Conservation (phyloP, 2,888 invertebrate species). For the Helicoverpa assulta region DNA sequence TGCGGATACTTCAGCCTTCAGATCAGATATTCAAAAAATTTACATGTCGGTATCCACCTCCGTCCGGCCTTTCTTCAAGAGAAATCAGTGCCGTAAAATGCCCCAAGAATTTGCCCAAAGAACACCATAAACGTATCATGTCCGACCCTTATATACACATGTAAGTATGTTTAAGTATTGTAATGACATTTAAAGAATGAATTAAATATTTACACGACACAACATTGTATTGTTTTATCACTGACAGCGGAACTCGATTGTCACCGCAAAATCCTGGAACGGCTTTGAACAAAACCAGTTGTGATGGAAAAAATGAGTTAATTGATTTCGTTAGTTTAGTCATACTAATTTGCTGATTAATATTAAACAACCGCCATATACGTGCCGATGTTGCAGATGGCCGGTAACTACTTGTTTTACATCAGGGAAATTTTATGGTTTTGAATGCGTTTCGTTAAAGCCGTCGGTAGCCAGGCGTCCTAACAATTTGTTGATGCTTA, state of each 20-base stretch:
- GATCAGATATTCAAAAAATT: slow-evolving; percentile 11
- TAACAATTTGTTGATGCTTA: slow-evolving; percentile 36
- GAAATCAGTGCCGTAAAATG: slow-evolving; percentile 51
- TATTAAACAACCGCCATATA: slow-evolving; percentile 82
- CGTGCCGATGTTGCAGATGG: slow-evolving; percentile 80
- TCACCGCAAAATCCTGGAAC: slow-evolving; percentile 75
- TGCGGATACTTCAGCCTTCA: slow-evolving; percentile 4
- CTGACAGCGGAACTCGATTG: slow-evolving; percentile 66
- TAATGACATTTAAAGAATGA: slow-evolving; percentile 69
- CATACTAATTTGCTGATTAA: slow-evolving; percentile 87
- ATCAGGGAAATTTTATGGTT: slow-evolving; percentile 78
- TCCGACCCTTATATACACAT: slow-evolving; percentile 47
- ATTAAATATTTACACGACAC: slow-evolving; percentile 71
- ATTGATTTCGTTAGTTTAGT: slow-evolving; percentile 87
- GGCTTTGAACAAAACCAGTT: slow-evolving; percentile 75
- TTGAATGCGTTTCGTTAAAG: slow-evolving; percentile 60
- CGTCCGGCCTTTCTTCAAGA: slow-evolving; percentile 10
- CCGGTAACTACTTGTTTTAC: slow-evolving; percentile 74
- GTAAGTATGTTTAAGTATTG: slow-evolving; percentile 61
- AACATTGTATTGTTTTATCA: slow-evolving; percentile 65
- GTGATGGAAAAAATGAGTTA: slow-evolving; percentile 77
- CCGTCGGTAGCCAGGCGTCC: slow-evolving; percentile 29
- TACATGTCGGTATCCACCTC: slow-evolving; percentile 1
- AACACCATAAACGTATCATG: slow-evolving; percentile 50
- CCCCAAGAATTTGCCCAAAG: slow-evolving; percentile 47